Base-by-base conservation (phyloP, 2,888 invertebrate species). In the Plebejus argus region DNA sequence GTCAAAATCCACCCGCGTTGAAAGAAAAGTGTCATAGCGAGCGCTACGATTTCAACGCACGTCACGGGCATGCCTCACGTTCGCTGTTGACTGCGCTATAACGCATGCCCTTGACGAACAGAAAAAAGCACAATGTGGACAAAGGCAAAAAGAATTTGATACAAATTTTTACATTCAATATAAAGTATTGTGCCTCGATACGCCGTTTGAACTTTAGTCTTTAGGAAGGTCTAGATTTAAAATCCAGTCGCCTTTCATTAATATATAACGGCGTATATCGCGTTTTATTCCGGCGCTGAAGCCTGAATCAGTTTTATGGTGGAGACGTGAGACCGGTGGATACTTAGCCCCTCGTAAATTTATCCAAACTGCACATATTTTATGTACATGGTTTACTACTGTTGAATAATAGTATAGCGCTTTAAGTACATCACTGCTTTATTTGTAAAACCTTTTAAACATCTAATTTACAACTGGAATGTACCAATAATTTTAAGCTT, bases 271-370 rank as follows among this genome's bases (percentile, higher is more conserved):
- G 72, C 79, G 81, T 82, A 81, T 84, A 82, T 84, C 81, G 83
- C 82, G 81, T 83, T 84, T 84, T 84, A 84, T 84, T 82, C 82
- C 82, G 82, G 82, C 81, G 83, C 83, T 85, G 82, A 84, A 86
- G 85, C 84, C 83, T 86, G 87, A 90, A 89, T 89, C 91, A 89
- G 88, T 89, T 93, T 93, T 93, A 93, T 90, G 87, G 89, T 82
- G 77, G 81, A 82, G 85, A 93, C 93, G 93, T 93, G 93, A 86
- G 88, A 84, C 88, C 84, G 84, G 82, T 83, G 82, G 81, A 84
- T 86, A 85, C 86, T 86, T 89, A 89, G 87, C 82, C 82, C 85
- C 81, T 88, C 89, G 89, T 90, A 89, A 90, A 89, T 89, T 87
- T 87, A 81, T 82, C 82, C 80, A 80, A 80, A 81, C 81, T 82